Percentiles rank a stretch among this genome's conserved stretches.
phyloP scores from a whole-genome alignment of 2,113 vertebrate species.

The Odontesthes bonariensis region DNA sequence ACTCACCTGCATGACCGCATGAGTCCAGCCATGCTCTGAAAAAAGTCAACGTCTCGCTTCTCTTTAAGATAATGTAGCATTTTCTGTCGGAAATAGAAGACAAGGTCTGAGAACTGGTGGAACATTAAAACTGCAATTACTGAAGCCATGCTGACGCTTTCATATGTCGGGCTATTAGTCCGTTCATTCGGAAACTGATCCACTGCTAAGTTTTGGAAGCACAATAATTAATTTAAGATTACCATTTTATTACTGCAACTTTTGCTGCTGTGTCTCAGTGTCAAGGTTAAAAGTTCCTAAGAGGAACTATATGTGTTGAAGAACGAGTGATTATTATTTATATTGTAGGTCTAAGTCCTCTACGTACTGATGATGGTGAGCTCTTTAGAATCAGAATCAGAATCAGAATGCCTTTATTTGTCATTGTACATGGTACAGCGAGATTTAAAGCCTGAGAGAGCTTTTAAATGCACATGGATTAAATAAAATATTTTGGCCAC shows the following conservation, averaged over 20 bases:
- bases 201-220: background rate
- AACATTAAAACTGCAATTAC: too few relatives aligned
- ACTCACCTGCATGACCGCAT: constrained; percentile 94
- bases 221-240: background rate
- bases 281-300: background rate
- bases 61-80: constrained; percentile 95
- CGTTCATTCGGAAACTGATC: too few relatives aligned
- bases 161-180: too few relatives aligned
- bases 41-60: constrained; percentile 94
- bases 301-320: background rate
- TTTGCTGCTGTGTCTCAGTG: background rate
- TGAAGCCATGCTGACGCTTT: too few relatives aligned
- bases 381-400: too few relatives aligned
- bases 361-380: too few relatives aligned
- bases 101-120: background rate
- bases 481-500: too few relatives aligned
- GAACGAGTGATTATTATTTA: background rate
- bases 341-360: too few relatives aligned
- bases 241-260: background rate
- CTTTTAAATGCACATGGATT: too few relatives aligned
- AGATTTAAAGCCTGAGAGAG: too few relatives aligned
- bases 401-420: too few relatives aligned
- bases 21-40: constrained; percentile 92
- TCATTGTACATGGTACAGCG: too few relatives aligned
- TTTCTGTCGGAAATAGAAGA: constrained; percentile 84